Evolutionary conservation across 2,113 vertebrate genomes (phyloP).

Genomic region (Elgaria multicarinata): DNA sequence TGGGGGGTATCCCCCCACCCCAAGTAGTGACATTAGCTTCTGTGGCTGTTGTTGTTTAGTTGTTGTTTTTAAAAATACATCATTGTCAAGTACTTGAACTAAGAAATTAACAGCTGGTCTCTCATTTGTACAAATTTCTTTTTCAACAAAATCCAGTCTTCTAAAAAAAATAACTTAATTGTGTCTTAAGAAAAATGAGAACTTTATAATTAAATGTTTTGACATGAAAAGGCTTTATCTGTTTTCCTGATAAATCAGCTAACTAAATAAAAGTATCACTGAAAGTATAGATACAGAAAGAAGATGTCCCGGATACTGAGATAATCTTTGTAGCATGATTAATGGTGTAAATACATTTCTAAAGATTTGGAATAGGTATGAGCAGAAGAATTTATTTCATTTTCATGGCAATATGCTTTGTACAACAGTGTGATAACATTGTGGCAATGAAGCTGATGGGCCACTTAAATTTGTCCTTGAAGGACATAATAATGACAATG

Average conservation of each 20-base stretch:
- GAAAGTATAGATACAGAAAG: constrained; percentile 20
- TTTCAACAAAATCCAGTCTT: constrained; percentile 64
- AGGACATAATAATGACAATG: no score
- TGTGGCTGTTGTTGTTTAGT: not conserved
- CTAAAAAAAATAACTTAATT: constrained; percentile 31
- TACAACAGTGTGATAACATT: no score
- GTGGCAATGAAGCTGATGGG: no score
- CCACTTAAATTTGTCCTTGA: no score
- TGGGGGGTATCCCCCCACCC: constrained; percentile 42
- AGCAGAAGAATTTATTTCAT: constrained; percentile 27
- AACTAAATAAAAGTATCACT: constrained; percentile 30
- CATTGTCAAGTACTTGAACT: constrained; percentile 73
- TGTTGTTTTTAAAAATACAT: constrained; percentile 56
- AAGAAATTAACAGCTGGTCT: constrained; percentile 65
- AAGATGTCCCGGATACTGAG: constrained; percentile 51
- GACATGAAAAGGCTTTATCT: constrained; percentile 62
- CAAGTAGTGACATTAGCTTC: constrained; percentile 56
- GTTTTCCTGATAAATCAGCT: constrained; percentile 54
- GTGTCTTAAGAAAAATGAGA: constrained; percentile 60
- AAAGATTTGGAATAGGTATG: constrained; percentile 40
- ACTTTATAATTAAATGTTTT: constrained; percentile 76
- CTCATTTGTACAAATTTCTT: constrained; percentile 55
- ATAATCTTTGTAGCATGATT: constrained; percentile 32
- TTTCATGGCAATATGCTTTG: not conserved
- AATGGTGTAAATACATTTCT: constrained; percentile 43